A percentile compares a stretch with the other conserved stretches of the same genome.
These are phyloP conservation scores for Hemicentrotus pulcherrimus DNA, from an alignment of 35 echinoderm and acorn worm species.

Conservation along the genomic window DNA sequence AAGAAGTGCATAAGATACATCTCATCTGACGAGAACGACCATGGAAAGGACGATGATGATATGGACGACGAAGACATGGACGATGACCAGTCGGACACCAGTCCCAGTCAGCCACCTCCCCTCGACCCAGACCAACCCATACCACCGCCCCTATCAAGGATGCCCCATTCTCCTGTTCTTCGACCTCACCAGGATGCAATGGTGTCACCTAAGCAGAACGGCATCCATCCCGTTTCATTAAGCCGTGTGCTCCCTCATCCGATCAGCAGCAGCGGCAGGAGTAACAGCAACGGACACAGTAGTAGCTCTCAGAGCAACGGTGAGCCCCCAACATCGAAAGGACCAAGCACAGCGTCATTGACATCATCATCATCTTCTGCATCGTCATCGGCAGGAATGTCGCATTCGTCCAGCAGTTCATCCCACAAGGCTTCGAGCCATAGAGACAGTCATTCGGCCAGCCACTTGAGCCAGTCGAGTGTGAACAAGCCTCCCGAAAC, in stretches of 20 bases:
- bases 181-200: constrained; percentile 29
- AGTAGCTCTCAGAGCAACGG: constrained; percentile 35
- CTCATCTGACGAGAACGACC: constrained; percentile 80
- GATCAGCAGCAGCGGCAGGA: constrained; percentile 26
- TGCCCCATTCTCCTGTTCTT: background rate
- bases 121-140: constrained; percentile 18
- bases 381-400: background rate
- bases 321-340: constrained; percentile 33
- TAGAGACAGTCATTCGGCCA: constrained; percentile 26
- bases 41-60: constrained; percentile 72
- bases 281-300: constrained; percentile 13
- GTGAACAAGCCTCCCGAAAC: constrained; percentile 15
- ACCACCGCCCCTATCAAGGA: background rate
- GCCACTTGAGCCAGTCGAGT: background rate
- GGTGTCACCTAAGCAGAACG: constrained; percentile 36
- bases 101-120: constrained; percentile 34
- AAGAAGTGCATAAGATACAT: constrained; percentile 98
- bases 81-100: constrained; percentile 46
- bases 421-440: constrained; percentile 8
- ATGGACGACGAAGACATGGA: constrained; percentile 66
- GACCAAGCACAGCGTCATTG: constrained; percentile 43
- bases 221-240: background rate
- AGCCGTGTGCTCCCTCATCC: constrained; percentile 6
- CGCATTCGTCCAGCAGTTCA: background rate
- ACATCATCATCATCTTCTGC: constrained; percentile 38